phyloP scores from a whole-genome alignment of 2,888 invertebrate genomes.

The Herminia tarsipennalis region DNA sequence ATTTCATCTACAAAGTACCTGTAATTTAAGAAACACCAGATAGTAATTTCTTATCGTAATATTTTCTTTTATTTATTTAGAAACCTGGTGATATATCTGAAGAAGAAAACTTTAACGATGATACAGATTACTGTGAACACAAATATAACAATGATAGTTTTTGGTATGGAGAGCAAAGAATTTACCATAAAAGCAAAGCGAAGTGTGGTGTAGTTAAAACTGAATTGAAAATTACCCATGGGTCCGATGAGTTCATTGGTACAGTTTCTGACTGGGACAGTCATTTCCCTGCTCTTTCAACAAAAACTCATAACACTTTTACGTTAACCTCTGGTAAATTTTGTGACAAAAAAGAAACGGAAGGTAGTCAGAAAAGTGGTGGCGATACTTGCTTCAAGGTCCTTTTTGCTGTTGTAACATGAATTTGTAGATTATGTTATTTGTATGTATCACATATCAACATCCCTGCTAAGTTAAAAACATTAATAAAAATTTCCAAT shows the following conservation, averaged over 20 bases:
- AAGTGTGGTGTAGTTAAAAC: constrained; percentile 50
- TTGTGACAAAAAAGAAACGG: constrained; percentile 68
- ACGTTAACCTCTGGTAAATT: constrained; percentile 71
- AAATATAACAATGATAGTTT: constrained; percentile 55
- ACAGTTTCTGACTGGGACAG: constrained; percentile 78
- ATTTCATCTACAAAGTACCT: too few relatives aligned
- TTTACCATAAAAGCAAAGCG: constrained; percentile 73
- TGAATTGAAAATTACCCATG: constrained; percentile 59
- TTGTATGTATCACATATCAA: constrained; percentile 2
- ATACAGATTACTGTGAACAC: constrained; percentile 52
- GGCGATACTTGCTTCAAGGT: constrained; percentile 76
- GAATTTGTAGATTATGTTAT: constrained; percentile 22
- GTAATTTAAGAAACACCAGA: too few relatives aligned
- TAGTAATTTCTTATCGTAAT: too few relatives aligned
- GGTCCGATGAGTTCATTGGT: constrained; percentile 72
- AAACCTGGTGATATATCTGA: constrained; percentile 73
- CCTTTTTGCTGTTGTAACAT: constrained; percentile 29
- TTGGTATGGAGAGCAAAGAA: constrained; percentile 75
- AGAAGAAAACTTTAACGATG: constrained; percentile 68
- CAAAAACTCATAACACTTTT: constrained; percentile 78
- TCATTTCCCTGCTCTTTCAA: constrained; percentile 75
- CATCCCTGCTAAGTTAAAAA: too few relatives aligned
- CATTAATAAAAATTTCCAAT: too few relatives aligned
- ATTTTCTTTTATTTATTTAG: constrained; percentile 50
- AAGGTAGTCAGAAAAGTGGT: constrained; percentile 72